These are phyloP conservation scores for Procambarus virginalis DNA, from an alignment of 1,140 invertebrate species.

Conservation along the genomic window DNA sequence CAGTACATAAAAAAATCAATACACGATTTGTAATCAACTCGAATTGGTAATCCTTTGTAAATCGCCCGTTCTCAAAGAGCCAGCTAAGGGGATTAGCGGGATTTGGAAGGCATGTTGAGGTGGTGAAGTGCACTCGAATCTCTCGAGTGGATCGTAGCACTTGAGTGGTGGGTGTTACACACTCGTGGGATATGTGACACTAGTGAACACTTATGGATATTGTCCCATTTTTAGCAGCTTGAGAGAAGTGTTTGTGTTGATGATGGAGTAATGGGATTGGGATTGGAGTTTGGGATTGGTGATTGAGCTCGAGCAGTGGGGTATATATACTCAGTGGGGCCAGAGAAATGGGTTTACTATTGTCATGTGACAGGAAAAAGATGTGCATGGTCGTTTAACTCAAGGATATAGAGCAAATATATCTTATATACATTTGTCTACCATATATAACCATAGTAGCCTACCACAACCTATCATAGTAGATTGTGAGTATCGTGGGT, in stretches of 20 bases:
- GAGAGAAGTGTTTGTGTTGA: too few relatives aligned
- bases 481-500: too few relatives aligned
- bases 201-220: background rate
- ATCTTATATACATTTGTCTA: too few relatives aligned
- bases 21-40: conserved; percentile 15
- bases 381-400: too few relatives aligned
- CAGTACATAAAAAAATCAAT: conserved; percentile 15
- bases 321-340: too few relatives aligned
- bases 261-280: too few relatives aligned
- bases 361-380: too few relatives aligned
- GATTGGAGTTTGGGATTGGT: background rate
- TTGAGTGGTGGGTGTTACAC: background rate
- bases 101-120: background rate
- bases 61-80: background rate
- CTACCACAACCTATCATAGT: too few relatives aligned
- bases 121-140: background rate
- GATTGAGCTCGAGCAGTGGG: background rate
- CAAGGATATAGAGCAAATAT: too few relatives aligned
- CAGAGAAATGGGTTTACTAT: too few relatives aligned
- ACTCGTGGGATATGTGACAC: background rate
- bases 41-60: background rate
- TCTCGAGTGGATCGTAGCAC: background rate
- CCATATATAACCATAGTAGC: too few relatives aligned
- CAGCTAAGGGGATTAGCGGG: conserved; percentile 13
- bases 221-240: background rate